Conservation (phyloP, 1,140 invertebrate genomes). For the Orchesella cincta region DNA sequence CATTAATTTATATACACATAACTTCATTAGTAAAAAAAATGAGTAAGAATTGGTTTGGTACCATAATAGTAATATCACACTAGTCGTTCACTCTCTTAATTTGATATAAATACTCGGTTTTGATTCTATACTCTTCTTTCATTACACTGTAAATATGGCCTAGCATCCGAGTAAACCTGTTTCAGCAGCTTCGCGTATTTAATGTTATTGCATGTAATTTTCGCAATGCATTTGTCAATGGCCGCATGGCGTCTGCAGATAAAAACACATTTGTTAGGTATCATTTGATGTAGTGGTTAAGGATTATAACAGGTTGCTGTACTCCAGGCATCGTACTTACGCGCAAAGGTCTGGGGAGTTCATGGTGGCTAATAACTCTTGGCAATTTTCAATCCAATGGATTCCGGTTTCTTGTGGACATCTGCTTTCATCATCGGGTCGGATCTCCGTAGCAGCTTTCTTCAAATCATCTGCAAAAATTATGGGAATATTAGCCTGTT, state of each 20-base stretch:
- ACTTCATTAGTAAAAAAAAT: neutral
- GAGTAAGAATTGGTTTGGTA: no score
- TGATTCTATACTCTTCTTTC: neutral
- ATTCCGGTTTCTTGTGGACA: conserved; percentile 13
- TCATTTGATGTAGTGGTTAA: no score
- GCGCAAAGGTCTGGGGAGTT: neutral
- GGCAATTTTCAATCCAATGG: conserved; percentile 8
- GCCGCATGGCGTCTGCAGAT: neutral
- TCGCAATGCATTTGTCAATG: neutral
- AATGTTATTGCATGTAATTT: conserved; percentile 11
- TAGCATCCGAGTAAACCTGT: neutral
- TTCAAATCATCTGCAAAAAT: neutral
- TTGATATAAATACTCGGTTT: no score
- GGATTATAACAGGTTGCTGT: no score
- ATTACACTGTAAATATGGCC: conserved; percentile 3
- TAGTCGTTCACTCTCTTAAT: no score
- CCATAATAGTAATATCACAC: no score
- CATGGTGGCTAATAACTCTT: neutral
- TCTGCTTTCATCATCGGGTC: neutral
- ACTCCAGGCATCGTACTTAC: no score
- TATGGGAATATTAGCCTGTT: no score
- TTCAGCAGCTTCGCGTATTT: neutral
- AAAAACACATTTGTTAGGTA: no score
- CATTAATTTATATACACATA: neutral
- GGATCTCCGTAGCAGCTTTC: neutral